phyloP scores from a whole-genome alignment of 2,888 invertebrate species.

The Protophormia terraenovae region DNA sequence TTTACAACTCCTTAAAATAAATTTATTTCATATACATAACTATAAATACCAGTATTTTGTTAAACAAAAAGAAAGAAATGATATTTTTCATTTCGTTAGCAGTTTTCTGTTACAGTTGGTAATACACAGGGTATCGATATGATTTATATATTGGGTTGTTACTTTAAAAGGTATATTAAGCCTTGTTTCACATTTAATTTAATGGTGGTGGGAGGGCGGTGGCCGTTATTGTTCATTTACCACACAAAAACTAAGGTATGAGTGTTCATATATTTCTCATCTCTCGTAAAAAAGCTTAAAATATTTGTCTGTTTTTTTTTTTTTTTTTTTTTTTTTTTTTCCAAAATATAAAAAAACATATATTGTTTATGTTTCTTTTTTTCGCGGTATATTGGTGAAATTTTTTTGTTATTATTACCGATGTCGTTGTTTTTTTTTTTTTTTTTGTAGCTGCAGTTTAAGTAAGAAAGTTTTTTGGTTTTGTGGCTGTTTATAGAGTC shows the following conservation, averaged over 20 bases:
- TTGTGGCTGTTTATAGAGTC: slow-evolving; percentile 33
- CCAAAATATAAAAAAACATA: not conserved
- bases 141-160: slow-evolving; percentile 67
- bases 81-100: not conserved
- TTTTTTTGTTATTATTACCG: slow-evolving; percentile 50
- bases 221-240: slow-evolving; percentile 57
- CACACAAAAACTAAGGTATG: slow-evolving; percentile 34
- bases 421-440: no score
- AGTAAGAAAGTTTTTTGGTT: slow-evolving; percentile 42
- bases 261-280: slow-evolving; percentile 23
- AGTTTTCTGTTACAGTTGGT: not conserved
- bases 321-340: not conserved
- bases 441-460: not conserved
- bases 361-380: not conserved
- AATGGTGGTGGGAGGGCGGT: slow-evolving; percentile 66
- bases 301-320: not conserved
- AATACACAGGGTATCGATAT: slow-evolving; percentile 54
- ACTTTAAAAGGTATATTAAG: slow-evolving; percentile 67
- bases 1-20: slow-evolving; percentile 19
- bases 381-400: slow-evolving; percentile 37
- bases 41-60: slow-evolving; percentile 7
- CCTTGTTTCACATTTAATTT: slow-evolving; percentile 68
- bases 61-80: not conserved
- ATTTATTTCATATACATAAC: not conserved
- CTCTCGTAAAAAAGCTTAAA: slow-evolving; percentile 34